Conservation (phyloP, 2,888 invertebrate species). For the Muschampia staudingeri region DNA sequence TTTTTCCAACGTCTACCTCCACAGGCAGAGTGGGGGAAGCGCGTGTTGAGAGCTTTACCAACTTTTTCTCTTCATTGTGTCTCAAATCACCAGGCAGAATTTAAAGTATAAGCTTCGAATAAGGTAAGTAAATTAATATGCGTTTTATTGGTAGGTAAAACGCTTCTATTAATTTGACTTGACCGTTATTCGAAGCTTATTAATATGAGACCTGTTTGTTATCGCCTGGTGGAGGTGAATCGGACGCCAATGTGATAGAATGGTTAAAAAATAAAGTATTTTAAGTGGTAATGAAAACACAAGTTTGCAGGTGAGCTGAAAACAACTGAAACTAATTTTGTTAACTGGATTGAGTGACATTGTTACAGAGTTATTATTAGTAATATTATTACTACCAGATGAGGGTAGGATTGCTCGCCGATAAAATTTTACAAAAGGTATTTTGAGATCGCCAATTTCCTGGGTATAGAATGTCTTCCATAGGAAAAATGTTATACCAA, state of each 20-base stretch:
- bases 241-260: too few species aligned
- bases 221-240: not conserved
- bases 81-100: conserved; percentile 12
- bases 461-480: not conserved
- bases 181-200: conserved; percentile 20
- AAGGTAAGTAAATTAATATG: conserved; percentile 13
- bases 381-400: not conserved
- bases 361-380: not conserved
- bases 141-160: conserved; percentile 22
- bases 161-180: conserved; percentile 21
- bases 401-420: not conserved
- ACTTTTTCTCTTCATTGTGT: not conserved
- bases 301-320: too few species aligned
- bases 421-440: conserved; percentile 16
- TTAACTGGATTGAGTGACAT: conserved; percentile 1
- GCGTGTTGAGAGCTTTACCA: not conserved
- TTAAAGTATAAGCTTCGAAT: not conserved
- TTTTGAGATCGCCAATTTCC: conserved; percentile 20
- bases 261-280: too few species aligned
- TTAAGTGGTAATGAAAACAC: too few species aligned
- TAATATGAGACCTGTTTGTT: conserved; percentile 3
- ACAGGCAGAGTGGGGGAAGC: not conserved
- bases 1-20: too few species aligned
- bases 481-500: conserved; percentile 17
- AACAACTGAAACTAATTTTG: not conserved